These are phyloP conservation scores for Peromyscus aztecus DNA, from an alignment of 2,797 vertebrate genomes.

Conservation along the genomic window DNA sequence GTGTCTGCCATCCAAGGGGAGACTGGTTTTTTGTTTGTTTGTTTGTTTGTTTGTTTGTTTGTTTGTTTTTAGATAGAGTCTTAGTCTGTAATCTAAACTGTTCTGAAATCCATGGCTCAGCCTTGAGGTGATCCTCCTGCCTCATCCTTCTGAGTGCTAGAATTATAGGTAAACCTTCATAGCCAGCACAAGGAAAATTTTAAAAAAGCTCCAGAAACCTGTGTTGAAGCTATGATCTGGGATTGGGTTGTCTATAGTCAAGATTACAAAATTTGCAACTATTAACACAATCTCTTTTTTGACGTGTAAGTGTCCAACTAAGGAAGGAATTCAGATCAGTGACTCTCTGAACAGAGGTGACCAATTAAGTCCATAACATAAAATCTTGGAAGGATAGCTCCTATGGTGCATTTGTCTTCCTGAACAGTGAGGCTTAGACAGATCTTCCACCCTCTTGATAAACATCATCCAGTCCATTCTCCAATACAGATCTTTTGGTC, in stretches of 20 bases:
- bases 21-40: background rate
- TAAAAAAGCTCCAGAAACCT: background rate
- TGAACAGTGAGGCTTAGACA: background rate
- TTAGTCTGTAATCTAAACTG: background rate
- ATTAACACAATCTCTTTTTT: background rate
- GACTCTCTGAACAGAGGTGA: background rate
- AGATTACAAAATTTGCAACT: background rate
- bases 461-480: background rate
- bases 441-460: too few relatives aligned
- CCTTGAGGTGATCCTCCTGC: background rate
- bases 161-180: too few relatives aligned
- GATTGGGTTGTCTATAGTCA: background rate
- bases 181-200: too few relatives aligned
- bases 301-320: background rate
- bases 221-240: background rate
- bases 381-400: background rate
- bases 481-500: too few relatives aligned
- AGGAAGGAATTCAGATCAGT: background rate
- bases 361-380: background rate
- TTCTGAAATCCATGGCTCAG: background rate
- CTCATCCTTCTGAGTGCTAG: background rate
- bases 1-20: background rate
- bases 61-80: background rate
- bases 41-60: background rate
- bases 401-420: background rate